Base-by-base conservation (phyloP, 92 coral and sea anemone species). In the Ricordea florida region DNA sequence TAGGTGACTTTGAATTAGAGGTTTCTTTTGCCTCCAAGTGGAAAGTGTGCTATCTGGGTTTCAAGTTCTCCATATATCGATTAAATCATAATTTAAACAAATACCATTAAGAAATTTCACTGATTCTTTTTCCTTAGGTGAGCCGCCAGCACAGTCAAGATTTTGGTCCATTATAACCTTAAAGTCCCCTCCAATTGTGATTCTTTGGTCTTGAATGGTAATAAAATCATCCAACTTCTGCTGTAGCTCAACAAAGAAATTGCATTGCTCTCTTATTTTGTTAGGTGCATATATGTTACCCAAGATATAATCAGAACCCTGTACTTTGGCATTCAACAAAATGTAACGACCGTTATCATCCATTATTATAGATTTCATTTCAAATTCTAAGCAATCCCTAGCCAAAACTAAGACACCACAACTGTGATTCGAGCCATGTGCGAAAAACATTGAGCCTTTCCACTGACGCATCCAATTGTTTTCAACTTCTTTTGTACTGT, bases 341-440 rank as follows among this genome's bases (percentile, higher is more conserved):
- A 74, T 56, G 46, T 27, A 73, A 8, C 80, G 45, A 25, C 79
- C 68, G 4, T 28, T 26, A 10, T 51, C 53, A 29, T 72, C 74
- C 16, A 59, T 14, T 8, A 6, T 45, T 21, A 48, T 26, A 2
- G 42, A 46, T 37, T 62, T 81, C 9, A 60, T 50, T 66, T 72
- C 59, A 44, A 81, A 50, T 55, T 81, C 74, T 18, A 71, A 43
- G 15, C 40, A 29, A 20, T 81, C 71, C n/a, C 57, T 62, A 5
- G 50, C 21, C 3, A 81, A 34, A 23, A 81, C 21, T 11, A 76
- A 61, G 6, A 47, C 55, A n/a, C 85, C 87, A 15, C 80, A 35
- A 42, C 87, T 74, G 6, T 76, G 83, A 24, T 80, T 68, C 33
- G 92, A 36, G 4, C 87, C 92, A 15, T 52, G 83, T 2, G 83